Conservation (phyloP, 2,797 vertebrate species). For the Alauda arvensis region DNA sequence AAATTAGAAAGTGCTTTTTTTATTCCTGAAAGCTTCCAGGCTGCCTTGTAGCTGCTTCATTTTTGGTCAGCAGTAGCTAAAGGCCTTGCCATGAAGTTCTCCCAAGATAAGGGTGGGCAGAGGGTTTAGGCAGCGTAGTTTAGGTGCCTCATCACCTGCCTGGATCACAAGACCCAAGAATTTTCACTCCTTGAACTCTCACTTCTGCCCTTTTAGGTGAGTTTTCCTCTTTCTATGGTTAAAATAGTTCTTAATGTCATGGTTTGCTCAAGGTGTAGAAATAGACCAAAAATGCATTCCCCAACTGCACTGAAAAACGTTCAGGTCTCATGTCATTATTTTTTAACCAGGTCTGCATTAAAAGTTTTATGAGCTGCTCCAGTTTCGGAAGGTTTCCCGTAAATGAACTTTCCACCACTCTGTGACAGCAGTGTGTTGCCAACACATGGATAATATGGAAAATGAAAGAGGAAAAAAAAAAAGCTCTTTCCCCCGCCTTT, state of each 20-base stretch:
- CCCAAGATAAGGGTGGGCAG: not conserved
- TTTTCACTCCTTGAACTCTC: not conserved
- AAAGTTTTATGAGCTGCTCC: constrained; percentile 60
- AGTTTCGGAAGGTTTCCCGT: constrained; percentile 61
- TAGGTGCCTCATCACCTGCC: not conserved
- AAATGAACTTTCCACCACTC: constrained; percentile 65
- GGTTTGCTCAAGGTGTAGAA: constrained; percentile 25
- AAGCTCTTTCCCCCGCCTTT: not conserved
- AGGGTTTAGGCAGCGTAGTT: fast-evolving
- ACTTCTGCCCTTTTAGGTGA: not conserved
- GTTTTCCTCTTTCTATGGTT: not conserved
- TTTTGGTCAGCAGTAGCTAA: not conserved
- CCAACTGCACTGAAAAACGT: not conserved
- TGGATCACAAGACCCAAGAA: not conserved
- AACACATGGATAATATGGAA: constrained; percentile 60
- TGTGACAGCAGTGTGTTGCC: constrained; percentile 40
- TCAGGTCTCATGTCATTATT: constrained; percentile 43
- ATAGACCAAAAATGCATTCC: not conserved
- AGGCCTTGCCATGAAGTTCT: not conserved
- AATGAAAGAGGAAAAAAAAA: constrained; percentile 1
- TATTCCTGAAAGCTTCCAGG: not conserved
- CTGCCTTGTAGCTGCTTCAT: not conserved
- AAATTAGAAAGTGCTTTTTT: not conserved
- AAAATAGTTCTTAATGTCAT: constrained; percentile 12
- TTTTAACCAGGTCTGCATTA: constrained; percentile 57